phyloP scores from a whole-genome alignment of 2,113 vertebrate genomes.

The Ageneiosus marmoratus region DNA sequence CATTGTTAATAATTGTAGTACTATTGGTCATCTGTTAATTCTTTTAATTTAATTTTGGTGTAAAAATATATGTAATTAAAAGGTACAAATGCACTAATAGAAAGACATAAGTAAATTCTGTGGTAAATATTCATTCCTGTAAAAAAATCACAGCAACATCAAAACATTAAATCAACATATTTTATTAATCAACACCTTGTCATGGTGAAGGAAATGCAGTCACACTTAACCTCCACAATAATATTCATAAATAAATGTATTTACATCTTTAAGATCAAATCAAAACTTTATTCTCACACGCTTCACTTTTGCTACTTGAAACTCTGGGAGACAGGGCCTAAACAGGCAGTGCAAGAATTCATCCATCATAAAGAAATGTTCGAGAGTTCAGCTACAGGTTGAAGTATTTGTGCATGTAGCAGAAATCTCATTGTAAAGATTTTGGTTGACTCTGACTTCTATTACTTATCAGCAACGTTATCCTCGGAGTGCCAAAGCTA shows the following conservation, averaged over 20 bases:
- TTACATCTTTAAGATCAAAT: background rate
- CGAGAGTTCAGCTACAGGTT: background rate
- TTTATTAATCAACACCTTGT: conserved; percentile 34
- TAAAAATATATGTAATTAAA: background rate
- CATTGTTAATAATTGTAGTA: background rate
- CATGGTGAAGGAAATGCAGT: conserved; percentile 21
- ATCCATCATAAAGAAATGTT: background rate
- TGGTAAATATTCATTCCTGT: background rate
- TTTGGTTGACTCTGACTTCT: background rate
- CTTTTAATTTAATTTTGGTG: background rate
- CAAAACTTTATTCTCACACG: too few species aligned
- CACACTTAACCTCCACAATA: background rate
- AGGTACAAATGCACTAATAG: background rate
- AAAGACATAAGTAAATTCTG: background rate
- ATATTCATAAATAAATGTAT: background rate
- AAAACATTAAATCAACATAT: background rate
- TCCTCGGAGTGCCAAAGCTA: background rate
- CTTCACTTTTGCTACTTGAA: background rate
- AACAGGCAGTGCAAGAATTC: background rate
- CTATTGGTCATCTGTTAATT: background rate
- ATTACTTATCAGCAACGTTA: background rate
- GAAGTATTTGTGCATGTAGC: background rate
- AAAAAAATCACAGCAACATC: background rate
- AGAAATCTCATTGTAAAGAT: background rate
- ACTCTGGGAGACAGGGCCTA: background rate